Conservation (phyloP, 2,797 vertebrate genomes). For the Jordanella pulchra region DNA sequence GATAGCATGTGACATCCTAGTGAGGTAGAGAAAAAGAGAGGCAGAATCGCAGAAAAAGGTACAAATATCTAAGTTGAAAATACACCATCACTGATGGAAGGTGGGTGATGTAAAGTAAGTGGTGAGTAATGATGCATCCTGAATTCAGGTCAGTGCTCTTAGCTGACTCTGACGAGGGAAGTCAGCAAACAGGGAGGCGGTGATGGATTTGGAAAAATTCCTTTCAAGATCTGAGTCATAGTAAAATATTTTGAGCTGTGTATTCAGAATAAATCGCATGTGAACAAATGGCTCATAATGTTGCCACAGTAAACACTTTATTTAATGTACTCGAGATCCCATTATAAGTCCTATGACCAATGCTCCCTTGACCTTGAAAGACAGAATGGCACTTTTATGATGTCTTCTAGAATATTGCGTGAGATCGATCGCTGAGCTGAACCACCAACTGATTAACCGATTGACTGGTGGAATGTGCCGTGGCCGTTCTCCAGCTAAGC, state of each 20-base stretch:
- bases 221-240: constrained; percentile 49
- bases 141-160: constrained; percentile 74
- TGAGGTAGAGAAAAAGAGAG: constrained; percentile 51
- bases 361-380: constrained; percentile 60
- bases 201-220: constrained; percentile 40
- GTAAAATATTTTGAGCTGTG: constrained; percentile 28
- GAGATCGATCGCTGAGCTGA: constrained; percentile 75
- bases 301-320: constrained; percentile 16
- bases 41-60: constrained; percentile 35
- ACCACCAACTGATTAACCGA: constrained; percentile 80
- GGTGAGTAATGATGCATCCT: constrained; percentile 65
- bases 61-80: constrained; percentile 45
- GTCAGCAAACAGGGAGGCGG: constrained; percentile 20
- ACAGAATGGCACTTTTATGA: constrained; percentile 79
- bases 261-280: constrained; percentile 44
- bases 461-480: constrained; percentile 75
- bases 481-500: constrained; percentile 65
- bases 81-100: constrained; percentile 55
- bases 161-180: constrained; percentile 51
- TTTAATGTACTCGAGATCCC: constrained; percentile 41
- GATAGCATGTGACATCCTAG: constrained; percentile 55
- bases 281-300: constrained; percentile 16
- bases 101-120: constrained; percentile 63
- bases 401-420: constrained; percentile 76
- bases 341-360: constrained; percentile 40